Conservation (phyloP, 2,888 invertebrate genomes). For the Nomada fabriciana region DNA sequence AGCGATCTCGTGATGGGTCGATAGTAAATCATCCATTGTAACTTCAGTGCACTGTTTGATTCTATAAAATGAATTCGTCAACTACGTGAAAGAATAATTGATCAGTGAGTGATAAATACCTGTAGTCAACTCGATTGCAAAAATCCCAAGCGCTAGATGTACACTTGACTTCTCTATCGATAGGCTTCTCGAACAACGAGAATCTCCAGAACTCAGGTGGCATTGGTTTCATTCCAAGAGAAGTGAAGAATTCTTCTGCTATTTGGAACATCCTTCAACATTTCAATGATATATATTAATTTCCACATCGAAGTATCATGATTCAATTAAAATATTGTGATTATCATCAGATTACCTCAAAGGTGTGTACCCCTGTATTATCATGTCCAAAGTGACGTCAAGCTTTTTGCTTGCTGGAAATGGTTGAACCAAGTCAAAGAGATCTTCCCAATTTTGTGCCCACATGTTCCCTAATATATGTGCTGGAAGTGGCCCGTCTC, state of each 20-base stretch:
- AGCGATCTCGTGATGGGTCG: conserved; percentile 93
- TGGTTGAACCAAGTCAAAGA: conserved; percentile 91
- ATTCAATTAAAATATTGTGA: background rate
- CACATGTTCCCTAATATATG: conserved; percentile 94
- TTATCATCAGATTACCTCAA: conserved; percentile 85
- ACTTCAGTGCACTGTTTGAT: conserved; percentile 94
- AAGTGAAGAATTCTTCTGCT: conserved; percentile 93
- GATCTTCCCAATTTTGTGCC: conserved; percentile 93
- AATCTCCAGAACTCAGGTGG: conserved; percentile 94
- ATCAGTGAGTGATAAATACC: conserved; percentile 85
- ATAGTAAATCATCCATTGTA: conserved; percentile 91
- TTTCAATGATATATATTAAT: conserved; percentile 6
- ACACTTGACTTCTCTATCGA: conserved; percentile 90
- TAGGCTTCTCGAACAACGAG: conserved; percentile 91
- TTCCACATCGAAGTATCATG: background rate
- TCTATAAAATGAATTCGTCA: conserved; percentile 81
- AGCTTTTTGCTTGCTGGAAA: conserved; percentile 89
- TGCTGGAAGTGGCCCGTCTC: conserved; percentile 93
- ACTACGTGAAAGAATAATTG: background rate
- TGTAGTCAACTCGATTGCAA: conserved; percentile 92
- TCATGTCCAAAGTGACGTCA: conserved; percentile 92
- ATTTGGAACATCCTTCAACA: conserved; percentile 90
- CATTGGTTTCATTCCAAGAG: conserved; percentile 91
- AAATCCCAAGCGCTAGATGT: conserved; percentile 95
- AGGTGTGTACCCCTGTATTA: conserved; percentile 90